Evolutionary conservation across 2,797 vertebrate genomes (phyloP), one percentile per base, ranked within the genome.

Genomic region (Phoxinus dragarum): DNA sequence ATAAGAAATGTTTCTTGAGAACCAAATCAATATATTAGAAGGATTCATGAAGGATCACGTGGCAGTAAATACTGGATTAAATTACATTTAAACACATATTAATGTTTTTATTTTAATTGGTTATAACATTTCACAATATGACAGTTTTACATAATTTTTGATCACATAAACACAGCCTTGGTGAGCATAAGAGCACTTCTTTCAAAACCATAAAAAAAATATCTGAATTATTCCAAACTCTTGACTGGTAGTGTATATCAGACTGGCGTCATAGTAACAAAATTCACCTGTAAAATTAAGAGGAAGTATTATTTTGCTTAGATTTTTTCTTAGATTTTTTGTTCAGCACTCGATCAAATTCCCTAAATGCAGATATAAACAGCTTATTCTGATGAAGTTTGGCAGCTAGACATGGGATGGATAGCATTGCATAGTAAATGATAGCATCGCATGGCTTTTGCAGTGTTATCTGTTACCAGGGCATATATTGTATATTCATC

Each of bases 391-490:
- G 83, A 73, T 88, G 54, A 82, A 52, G 42, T 67, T 56, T 80
- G 83, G 82, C 83, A 86, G 69, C 84, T 87, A 80, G 80, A 81
- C 19, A 59, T 54, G 34, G 49, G 80, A 85, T 85, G 69, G 56
- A 66, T 47, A 49, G 27, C 31, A 52, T 54, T 71, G 80, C 47
- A 38, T 34, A 38, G 64, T 42, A 44, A 71, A 34, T 47, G 17
- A 27, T 19, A 47, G 34, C 14, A 27, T 52, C 67, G 61, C 47
- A 47, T 69, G 19, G 49, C 67, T 78, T n/a, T 75, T 38, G 44
- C 19, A n/a, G 61, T 76, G 61, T 54, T 64, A 61, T 64, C 16
- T 76, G 27, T 76, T 49, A 14, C 68, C n/a, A 67, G 72, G 61
- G 23, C 61, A 84, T 6, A 23, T 67, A 61, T 44, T 69, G 49